These are phyloP conservation scores for Andricus grossulariae DNA, from an alignment of 1,140 invertebrate genomes.

Conservation along the genomic window DNA sequence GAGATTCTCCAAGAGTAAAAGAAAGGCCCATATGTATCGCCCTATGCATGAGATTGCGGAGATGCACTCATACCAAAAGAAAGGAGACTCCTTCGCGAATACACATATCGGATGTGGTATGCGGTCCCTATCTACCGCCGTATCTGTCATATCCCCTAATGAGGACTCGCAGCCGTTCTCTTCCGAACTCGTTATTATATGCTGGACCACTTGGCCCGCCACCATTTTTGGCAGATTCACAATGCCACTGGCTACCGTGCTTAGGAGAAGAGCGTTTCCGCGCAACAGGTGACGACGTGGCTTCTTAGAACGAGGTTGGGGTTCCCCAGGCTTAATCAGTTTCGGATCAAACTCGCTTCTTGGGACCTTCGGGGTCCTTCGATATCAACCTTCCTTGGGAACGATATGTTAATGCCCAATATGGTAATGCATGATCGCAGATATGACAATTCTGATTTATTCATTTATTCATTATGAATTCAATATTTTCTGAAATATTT, in stretches of 20 bases:
- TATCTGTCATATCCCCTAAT: conserved; percentile 59
- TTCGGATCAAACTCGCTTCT: background rate
- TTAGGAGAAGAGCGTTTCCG: conserved; percentile 10
- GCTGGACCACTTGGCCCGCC: conserved; percentile 41
- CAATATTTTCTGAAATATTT: no score
- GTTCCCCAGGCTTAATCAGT: background rate
- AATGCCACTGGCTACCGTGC: conserved; percentile 32
- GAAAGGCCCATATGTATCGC: conserved; percentile 36
- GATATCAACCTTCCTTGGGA: background rate
- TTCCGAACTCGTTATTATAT: conserved; percentile 53
- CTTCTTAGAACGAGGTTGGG: conserved; percentile 23
- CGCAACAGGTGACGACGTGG: conserved; percentile 51
- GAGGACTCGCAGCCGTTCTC: conserved; percentile 44
- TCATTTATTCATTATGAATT: no score
- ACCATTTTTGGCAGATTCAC: conserved; percentile 45
- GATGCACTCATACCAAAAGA: conserved; percentile 41
- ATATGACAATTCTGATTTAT: no score
- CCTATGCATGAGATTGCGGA: conserved; percentile 27
- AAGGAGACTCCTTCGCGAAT: conserved; percentile 45
- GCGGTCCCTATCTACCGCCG: conserved; percentile 47
- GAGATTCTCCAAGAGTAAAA: conserved; percentile 16
- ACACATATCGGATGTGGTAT: conserved; percentile 51
- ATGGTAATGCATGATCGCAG: no score
- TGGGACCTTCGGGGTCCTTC: background rate
- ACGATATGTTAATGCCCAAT: background rate